Base-by-base conservation (phyloP, 2,797 vertebrate genomes). In the Amniataba percoides region DNA sequence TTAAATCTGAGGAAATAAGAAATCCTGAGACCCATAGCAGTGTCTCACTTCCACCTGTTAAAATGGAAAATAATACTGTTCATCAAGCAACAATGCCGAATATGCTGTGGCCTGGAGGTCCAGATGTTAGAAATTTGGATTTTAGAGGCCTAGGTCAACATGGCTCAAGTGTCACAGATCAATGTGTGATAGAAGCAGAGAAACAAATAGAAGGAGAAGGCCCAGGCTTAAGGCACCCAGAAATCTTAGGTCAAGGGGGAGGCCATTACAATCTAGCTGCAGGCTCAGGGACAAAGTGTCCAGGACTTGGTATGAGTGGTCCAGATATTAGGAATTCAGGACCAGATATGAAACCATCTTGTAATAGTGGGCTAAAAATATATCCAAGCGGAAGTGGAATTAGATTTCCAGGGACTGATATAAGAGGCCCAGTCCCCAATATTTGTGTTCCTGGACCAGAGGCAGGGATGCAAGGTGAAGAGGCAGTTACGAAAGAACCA, bases 51-150 rank as follows among this genome's bases (percentile, higher is more conserved):
- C 19, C 45, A 70, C 27, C 23, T 73, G 46, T 74, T 52, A 67
- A 89, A 75, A 57, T 43, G 75, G 78, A 90, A 84, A 75, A 64
- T 43, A 61, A 48, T 49, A 27, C 57, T 74, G 36, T 19, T 67
- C 46, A 25, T 55, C 58, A 85, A 68, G 25, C 25, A 66, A 56
- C 51, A 67, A 6, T 68, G 4, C 46, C 62, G 19, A 67, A 48
- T 51, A 53, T 45, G 12, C 48, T 65, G 13, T 58, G 53, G 42
- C n/a, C 53, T 62, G 43, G 39, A 76, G 31, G 48, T 59, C 43
- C 51, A 58, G 39, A 78, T 62, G 21, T 64, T 65, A 65, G 4
- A 64, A 64, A 62, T 57, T 21, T 65, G 5, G 55, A 65, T 36
- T 63, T 69, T 55, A 67, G 3, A 62, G 8, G n/a, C 23, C 10